A percentile compares a stretch with the other conserved stretches of the same genome.
These are phyloP conservation scores for Anniella stebbinsi DNA, from an alignment of 2,797 vertebrate species.

Conservation along the genomic window DNA sequence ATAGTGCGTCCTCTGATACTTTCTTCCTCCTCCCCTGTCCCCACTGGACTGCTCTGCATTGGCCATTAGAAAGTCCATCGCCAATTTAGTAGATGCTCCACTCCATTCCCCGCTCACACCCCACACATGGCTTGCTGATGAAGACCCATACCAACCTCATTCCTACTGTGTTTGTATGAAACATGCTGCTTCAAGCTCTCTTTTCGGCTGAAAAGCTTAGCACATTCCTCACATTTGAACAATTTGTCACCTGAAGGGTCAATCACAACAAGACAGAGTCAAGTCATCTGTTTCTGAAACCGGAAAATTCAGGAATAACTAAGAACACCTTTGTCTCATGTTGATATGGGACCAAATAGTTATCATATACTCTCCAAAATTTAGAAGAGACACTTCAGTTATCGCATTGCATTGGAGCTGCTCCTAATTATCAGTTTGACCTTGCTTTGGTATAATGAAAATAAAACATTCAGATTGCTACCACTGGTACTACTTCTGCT, in stretches of 20 bases:
- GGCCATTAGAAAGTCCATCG: neutral
- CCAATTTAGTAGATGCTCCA: neutral
- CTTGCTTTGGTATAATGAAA: neutral
- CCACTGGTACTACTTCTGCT: neutral
- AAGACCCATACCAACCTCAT: conserved; percentile 79
- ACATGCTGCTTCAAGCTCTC: conserved; percentile 99
- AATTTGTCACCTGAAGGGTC: conserved; percentile 91
- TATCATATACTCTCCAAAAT: neutral
- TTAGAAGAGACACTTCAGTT: neutral
- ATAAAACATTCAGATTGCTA: neutral
- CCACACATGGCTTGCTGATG: neutral
- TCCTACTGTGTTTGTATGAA: conserved; percentile 99
- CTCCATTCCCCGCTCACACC: neutral
- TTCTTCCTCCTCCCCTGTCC: neutral
- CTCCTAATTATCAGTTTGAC: neutral
- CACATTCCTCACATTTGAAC: conserved; percentile 97
- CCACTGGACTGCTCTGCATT: neutral
- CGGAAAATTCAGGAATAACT: conserved; percentile 19
- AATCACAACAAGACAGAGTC: conserved; percentile 49
- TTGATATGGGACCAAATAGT: neutral
- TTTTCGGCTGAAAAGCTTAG: conserved; percentile 97
- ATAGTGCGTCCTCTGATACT: neutral
- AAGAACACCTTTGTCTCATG: neutral
- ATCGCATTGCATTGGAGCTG: neutral
- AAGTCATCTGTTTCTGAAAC: conserved; percentile 38